Evolutionary conservation across 2,888 invertebrate genomes (phyloP).

Genomic region (Meiosimyza platycephala): DNA sequence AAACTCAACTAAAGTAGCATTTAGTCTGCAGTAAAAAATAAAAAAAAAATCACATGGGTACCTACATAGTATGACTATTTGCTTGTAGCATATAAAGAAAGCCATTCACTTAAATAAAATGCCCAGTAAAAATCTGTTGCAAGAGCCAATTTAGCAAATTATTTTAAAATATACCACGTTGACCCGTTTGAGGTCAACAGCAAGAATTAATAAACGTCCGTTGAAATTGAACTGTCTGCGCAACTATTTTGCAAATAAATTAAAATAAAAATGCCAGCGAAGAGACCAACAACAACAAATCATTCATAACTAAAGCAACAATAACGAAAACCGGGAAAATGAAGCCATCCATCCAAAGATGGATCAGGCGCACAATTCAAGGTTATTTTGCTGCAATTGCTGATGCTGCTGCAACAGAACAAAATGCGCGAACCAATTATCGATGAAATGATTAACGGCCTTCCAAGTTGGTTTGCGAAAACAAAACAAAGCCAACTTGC

Average conservation of each 20-base stretch:
- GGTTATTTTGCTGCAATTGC: not conserved
- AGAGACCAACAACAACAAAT: no score
- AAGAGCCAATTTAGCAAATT: no score
- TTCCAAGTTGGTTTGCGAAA: slow-evolving; percentile 29
- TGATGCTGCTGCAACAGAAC: slow-evolving; percentile 11
- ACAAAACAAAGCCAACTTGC: slow-evolving; percentile 37
- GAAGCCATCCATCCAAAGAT: slow-evolving; percentile 49
- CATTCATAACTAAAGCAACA: not conserved
- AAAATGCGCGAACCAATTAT: slow-evolving; percentile 50
- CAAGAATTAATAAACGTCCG: slow-evolving; percentile 56
- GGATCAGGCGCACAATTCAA: slow-evolving; percentile 26
- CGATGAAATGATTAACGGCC: slow-evolving; percentile 50
- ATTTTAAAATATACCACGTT: slow-evolving; percentile 11
- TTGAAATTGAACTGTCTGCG: slow-evolving; percentile 56
- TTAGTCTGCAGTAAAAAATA: no score
- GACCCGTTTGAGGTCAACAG: slow-evolving; percentile 27
- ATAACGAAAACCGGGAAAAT: slow-evolving; percentile 41
- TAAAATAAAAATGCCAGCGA: slow-evolving; percentile 15
- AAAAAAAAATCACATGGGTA: no score
- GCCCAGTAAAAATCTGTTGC: no score
- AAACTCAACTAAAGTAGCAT: no score
- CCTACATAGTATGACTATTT: no score
- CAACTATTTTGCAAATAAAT: slow-evolving; percentile 56
- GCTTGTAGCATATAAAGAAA: no score
- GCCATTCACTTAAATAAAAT: no score